Evolutionary conservation across 2,113 vertebrate genomes (phyloP), one percentile per base, ranked within the genome.

Genomic region (Nycticebus coucang): DNA sequence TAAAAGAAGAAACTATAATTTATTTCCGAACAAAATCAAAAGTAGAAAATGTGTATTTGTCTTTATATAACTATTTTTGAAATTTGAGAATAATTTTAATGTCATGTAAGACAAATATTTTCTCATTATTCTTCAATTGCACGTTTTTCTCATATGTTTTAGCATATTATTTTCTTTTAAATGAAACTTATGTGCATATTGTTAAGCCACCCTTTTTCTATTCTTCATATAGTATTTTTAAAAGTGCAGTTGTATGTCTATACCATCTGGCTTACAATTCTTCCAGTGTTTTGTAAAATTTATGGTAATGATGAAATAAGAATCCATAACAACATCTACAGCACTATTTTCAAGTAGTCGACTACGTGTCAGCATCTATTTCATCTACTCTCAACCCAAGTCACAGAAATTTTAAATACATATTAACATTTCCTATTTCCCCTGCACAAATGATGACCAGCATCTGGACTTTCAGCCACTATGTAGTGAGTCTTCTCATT

Each of bases 1-100:
- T 28, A 89, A 81, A 50, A 68, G 35, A 74, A 86, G 19, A n/a
- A 78, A 79, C 35, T 93, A 59, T 66, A 79, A 81, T 87, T 50
- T 90, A 22, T 60, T 87, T 91, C 26, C 81, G 53, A 81, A 81
- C 5, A 80, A 69, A 59, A 81, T 75, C 7, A 81, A 77, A 95
- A 89, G 82, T 53, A 82, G 24, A 78, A 88, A 93, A 37, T 45
- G 26, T 35, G n/a, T 41, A 64, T 86, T 74, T 80, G 7, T 92
- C 35, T 88, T 1, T 55, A 21, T 81, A 66, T 33, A 30, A 8
- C 45, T 50, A 45, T 75, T 92, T 77, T 71, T 9, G 45, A 53
- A 93, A 64, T 35, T 89, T 88, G 60, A 62, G 41, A 77, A 79
- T 71, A 64, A 64, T 71, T 84, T 89, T 89, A 89, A 89, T 19